Base-by-base conservation (phyloP, 1,140 invertebrate genomes). In the Lepidurus packardi region DNA sequence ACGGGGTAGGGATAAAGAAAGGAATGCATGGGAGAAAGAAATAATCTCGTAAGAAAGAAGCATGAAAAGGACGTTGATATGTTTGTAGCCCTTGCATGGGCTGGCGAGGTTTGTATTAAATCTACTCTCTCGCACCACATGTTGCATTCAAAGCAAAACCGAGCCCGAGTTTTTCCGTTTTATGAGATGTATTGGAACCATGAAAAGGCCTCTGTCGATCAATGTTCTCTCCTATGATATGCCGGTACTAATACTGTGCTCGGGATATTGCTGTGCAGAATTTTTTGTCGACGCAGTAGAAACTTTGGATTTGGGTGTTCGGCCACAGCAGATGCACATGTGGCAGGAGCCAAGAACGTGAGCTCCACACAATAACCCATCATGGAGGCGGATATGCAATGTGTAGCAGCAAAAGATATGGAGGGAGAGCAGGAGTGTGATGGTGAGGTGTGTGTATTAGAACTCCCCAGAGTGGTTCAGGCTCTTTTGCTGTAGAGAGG, bases 11-110 rank as follows among this genome's bases (percentile, higher is more conserved):
- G 21, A 34, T 4, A 34, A 34, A 34, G 34, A 34, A 34, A 34
- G 3, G 34, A 65, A 65, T 65, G 53, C 53, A 8, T 21, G 13
- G 13, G 21, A 13, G 53, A 65, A 65, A 65, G n/a, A 21, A 65
- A 65, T 65, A 13, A 65, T 65, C 53, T 21, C 21, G 1, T 7
- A 65, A 65, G 53, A 65, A 65, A 16, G 16, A 65, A 65, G 53
- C 53, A 65, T 65, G 53, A 65, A 65, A 65, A 65, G 53, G 53
- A 65, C 53, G 53, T 65, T 65, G 8, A 65, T 65, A 65, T 65
- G 53, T 65, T 65, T 65, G 53, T 16, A 65, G 53, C 21, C 34
- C 53, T 65, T 65, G 53, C 21, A n/a, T 21, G 53, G 53, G 21
- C 53, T 65, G 53, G 53, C 16, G 21, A 65, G 21, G 53, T 21